Base-by-base conservation (phyloP, 2,113 vertebrate species). In the Fulmarus glacialis region DNA sequence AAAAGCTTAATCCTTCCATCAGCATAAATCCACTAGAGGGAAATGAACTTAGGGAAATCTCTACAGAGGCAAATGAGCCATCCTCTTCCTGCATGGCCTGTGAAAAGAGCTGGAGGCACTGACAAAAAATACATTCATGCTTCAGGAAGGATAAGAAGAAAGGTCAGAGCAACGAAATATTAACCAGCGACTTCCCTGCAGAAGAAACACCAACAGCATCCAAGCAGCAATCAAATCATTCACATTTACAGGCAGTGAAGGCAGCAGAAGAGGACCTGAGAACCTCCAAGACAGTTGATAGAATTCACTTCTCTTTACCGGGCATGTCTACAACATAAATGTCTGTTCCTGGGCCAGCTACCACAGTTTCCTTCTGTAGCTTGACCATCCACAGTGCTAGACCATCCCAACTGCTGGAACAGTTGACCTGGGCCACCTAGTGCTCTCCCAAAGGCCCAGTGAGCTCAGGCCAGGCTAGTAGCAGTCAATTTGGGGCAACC, bases 1-100 rank as follows among this genome's bases (percentile, higher is more conserved):
- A 82, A 94, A 93, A 85, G 30, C 43, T 93, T 96, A 83, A 95
- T 95, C 81, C 77, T 91, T 91, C 58, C 47, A 84, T 52, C 55
- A 89, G 45, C 47, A 86, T 27, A 87, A 91, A 93, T 68, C 81
- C 60, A 55, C 81, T 40, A 36, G 52, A 82, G 64, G 40, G 23
- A 94, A 96, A 91, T 74, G 34, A 84, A 45, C 89, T 91, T 58
- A 93, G 52, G 47, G 64, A 67, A 96, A 82, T 48, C 43, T 87
- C 78, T 87, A 1, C 13, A 34, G 52, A 89, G 40, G 73, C 23
- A 90, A 96, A 91, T 64, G 38, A 87, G 21, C 43, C 43, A 68
- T 59, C 75, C 23, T 96, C 5, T 91, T 84, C 27, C 53, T 56
- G 32, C 11, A 24, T 11, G 24, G 36, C 48, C 70, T 85, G 20